Evolutionary conservation across 2,113 vertebrate species (phyloP).

Genomic region (Ceyx cyanopectus): DNA sequence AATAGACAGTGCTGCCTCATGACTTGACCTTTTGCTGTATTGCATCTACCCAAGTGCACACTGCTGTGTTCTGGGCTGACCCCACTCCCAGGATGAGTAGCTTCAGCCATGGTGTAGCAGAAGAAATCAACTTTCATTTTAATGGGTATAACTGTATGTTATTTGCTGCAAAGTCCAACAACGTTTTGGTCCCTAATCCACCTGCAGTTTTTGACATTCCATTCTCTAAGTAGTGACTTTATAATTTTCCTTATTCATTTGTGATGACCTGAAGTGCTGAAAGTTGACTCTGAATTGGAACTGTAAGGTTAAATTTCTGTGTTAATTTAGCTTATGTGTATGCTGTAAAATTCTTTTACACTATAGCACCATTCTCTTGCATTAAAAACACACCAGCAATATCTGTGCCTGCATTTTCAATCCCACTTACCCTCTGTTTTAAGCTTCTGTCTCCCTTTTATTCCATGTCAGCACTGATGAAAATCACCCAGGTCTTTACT

Average conservation of each 20-base stretch:
- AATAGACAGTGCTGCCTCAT: neutral
- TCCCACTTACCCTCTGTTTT: neutral
- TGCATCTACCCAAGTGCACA: neutral
- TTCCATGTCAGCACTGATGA: neutral
- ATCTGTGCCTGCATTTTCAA: neutral
- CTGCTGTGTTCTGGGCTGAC: neutral
- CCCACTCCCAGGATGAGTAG: neutral
- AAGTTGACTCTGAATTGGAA: neutral
- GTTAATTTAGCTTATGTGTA: no score
- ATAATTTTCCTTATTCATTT: neutral
- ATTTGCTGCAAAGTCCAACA: neutral
- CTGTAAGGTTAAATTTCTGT: neutral
- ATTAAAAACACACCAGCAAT: neutral
- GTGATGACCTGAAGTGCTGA: neutral
- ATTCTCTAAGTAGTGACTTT: neutral
- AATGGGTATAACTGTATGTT: neutral
- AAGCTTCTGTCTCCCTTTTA: neutral
- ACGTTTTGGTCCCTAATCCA: neutral
- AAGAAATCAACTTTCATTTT: neutral
- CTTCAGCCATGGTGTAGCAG: neutral
- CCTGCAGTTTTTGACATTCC: neutral
- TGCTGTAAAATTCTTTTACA: neutral
- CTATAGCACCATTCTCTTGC: neutral
- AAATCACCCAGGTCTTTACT: neutral
- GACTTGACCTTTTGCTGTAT: neutral